Evolutionary conservation across 1,140 invertebrate species (phyloP).

Genomic region (Apis cerana): DNA sequence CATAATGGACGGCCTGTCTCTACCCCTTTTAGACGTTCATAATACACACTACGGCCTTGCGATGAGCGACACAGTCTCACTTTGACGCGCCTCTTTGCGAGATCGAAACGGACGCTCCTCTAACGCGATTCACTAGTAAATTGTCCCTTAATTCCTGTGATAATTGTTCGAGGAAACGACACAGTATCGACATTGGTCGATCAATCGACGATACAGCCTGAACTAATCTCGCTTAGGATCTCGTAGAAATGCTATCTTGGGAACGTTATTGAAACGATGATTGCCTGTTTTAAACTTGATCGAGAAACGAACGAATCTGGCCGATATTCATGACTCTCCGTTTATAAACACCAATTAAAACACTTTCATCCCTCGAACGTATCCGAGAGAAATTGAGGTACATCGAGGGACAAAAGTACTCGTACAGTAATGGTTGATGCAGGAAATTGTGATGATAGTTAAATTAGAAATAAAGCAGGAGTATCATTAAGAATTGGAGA

Average conservation of each 20-base stretch:
- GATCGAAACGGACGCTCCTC: constrained; percentile 35
- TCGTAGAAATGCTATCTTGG: not conserved
- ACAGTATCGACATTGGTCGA: not conserved
- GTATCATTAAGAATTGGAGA: too few relatives aligned
- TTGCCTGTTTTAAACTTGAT: not conserved
- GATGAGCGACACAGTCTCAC: constrained; percentile 60
- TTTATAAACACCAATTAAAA: constrained; percentile 21
- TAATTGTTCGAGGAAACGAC: constrained; percentile 53
- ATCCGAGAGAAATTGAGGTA: not conserved
- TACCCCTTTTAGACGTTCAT: constrained; percentile 64
- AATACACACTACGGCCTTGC: constrained; percentile 68
- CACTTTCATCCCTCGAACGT: not conserved
- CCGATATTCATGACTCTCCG: not conserved
- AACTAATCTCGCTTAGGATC: not conserved
- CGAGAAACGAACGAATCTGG: not conserved
- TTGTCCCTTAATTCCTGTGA: constrained; percentile 51
- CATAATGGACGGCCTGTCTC: constrained; percentile 66
- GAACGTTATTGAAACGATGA: constrained; percentile 15
- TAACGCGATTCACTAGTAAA: constrained; percentile 53
- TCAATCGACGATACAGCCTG: not conserved
- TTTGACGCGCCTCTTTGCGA: constrained; percentile 44
- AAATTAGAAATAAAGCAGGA: too few relatives aligned
- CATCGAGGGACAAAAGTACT: too few relatives aligned
- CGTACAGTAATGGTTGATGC: too few relatives aligned
- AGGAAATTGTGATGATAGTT: too few relatives aligned